Conservation (phyloP, 2,888 invertebrate genomes). For the Lithophane leautieri region DNA sequence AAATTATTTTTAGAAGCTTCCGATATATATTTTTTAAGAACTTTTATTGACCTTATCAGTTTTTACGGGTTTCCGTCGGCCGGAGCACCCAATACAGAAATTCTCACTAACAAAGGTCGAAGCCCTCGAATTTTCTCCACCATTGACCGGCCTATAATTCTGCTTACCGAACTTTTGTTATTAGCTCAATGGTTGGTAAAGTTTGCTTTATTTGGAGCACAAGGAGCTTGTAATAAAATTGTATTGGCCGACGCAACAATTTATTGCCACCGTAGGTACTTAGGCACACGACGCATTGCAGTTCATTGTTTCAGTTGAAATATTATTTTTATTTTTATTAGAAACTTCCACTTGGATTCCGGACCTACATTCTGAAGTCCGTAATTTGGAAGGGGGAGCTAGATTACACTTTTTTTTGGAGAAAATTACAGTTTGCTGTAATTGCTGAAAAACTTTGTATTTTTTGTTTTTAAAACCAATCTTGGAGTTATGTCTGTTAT, state of each 20-base stretch:
- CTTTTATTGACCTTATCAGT: too few species aligned
- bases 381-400: constrained; percentile 12
- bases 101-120: constrained; percentile 10
- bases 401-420: not conserved
- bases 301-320: constrained; percentile 3
- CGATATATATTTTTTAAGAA: too few species aligned
- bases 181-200: constrained; percentile 29
- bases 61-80: not conserved
- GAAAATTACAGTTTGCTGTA: not conserved
- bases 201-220: constrained; percentile 24
- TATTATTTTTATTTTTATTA: constrained; percentile 19
- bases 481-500: not conserved
- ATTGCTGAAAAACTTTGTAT: not conserved
- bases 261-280: constrained; percentile 12
- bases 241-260: constrained; percentile 22
- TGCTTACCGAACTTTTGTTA: constrained; percentile 42
- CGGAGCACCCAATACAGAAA: not conserved
- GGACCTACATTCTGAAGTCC: constrained; percentile 21
- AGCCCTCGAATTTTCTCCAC: constrained; percentile 3
- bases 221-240: constrained; percentile 22
- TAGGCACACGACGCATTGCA: constrained; percentile 22
- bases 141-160: constrained; percentile 25
- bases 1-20: too few species aligned
- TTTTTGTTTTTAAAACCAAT: not conserved
- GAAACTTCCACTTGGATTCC: not conserved